Conservation (phyloP, 2,797 vertebrate genomes). For the Prunella strophiata region DNA sequence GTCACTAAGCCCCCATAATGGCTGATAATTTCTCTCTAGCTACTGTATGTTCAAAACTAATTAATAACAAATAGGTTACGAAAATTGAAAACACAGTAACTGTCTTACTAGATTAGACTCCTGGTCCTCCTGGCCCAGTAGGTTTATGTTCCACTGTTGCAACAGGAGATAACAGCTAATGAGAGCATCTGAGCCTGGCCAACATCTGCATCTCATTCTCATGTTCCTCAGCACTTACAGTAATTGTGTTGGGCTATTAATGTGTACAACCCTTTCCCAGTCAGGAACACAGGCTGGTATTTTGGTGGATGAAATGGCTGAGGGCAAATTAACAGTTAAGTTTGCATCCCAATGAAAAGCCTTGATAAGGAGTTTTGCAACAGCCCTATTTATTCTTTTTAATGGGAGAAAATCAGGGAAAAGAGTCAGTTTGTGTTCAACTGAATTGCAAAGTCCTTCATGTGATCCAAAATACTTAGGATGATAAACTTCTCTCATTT, state of each 20-base stretch:
- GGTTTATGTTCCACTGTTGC: background rate
- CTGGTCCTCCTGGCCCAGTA: background rate
- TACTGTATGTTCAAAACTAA: background rate
- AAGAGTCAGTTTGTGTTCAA: background rate
- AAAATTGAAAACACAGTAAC: background rate
- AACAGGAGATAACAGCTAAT: background rate
- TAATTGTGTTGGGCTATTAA: background rate
- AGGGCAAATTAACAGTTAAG: background rate
- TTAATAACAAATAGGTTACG: background rate
- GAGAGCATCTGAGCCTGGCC: background rate
- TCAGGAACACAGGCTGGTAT: background rate
- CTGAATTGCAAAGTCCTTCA: conserved; percentile 26
- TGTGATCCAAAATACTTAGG: conserved; percentile 43
- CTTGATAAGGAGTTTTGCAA: background rate
- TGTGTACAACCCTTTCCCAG: background rate
- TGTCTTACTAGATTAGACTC: background rate
- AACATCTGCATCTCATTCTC: background rate
- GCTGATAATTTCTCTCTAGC: background rate
- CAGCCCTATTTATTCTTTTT: background rate
- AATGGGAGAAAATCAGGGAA: background rate
- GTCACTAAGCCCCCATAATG: background rate
- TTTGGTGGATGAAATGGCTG: background rate
- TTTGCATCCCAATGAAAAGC: background rate
- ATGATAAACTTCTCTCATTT: conserved; percentile 14
- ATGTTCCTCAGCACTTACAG: background rate